Conservation (phyloP, 2,797 vertebrate species). For the Dicrostonyx torquatus region DNA sequence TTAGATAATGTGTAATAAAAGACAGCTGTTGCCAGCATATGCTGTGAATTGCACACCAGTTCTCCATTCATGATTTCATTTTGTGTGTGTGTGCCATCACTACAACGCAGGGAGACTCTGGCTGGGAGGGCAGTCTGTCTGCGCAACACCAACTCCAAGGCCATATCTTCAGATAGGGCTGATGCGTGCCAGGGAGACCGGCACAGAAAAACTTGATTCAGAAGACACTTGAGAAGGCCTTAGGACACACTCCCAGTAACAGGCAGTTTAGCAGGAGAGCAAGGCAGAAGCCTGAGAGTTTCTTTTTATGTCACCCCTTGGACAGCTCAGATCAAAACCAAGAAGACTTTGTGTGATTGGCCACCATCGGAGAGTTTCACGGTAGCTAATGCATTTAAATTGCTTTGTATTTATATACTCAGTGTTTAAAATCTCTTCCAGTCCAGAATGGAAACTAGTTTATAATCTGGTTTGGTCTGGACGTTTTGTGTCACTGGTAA, state of each 20-base stretch:
- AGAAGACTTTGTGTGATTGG: neutral
- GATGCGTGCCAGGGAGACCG: neutral
- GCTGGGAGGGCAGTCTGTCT: neutral
- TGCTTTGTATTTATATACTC: slow-evolving; percentile 52
- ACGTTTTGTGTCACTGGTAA: slow-evolving; percentile 26
- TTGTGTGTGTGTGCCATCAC: neutral
- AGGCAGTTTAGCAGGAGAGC: neutral
- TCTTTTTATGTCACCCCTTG: neutral
- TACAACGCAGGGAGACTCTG: neutral
- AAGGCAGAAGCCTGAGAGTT: slow-evolving; percentile 15
- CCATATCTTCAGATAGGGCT: neutral
- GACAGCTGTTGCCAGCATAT: slow-evolving; percentile 82
- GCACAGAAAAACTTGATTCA: neutral
- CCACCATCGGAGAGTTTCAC: slow-evolving; percentile 20
- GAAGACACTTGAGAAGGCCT: neutral
- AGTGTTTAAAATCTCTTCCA: slow-evolving; percentile 10
- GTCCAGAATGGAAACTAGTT: slow-evolving; percentile 54
- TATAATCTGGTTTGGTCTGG: slow-evolving; percentile 30
- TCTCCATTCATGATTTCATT: slow-evolving; percentile 68
- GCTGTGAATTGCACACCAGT: slow-evolving; percentile 59
- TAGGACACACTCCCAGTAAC: neutral
- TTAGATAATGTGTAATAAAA: slow-evolving; percentile 84
- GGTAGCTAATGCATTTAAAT: slow-evolving; percentile 46
- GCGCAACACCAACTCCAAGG: neutral
- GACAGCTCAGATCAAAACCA: slow-evolving; percentile 47